These are phyloP conservation scores for Alexandromys fortis DNA, from an alignment of 2,113 vertebrate genomes.

Conservation along the genomic window DNA sequence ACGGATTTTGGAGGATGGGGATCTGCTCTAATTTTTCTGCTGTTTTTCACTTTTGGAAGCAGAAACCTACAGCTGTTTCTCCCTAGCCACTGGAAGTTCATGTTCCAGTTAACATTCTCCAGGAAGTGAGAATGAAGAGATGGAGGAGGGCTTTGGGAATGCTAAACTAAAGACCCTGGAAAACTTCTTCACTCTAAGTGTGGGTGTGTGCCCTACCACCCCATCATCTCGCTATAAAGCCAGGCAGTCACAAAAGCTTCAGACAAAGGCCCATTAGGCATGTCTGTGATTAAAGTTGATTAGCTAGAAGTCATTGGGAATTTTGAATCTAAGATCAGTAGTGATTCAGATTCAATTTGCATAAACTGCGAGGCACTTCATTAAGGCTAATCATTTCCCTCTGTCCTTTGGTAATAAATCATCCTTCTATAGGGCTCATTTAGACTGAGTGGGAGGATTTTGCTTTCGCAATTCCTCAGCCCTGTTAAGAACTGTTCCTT, in stretches of 20 bases:
- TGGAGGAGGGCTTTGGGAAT: neutral
- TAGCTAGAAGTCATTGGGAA: slow-evolving; percentile 69
- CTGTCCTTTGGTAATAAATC: slow-evolving; percentile 72
- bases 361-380: slow-evolving; percentile 71
- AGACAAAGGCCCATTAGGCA: slow-evolving; percentile 64
- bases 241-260: slow-evolving; percentile 32
- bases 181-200: neutral
- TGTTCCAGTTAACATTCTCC: too few species aligned
- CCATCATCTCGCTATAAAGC: slow-evolving; percentile 37
- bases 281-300: slow-evolving; percentile 72
- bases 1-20: neutral
- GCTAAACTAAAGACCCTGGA: neutral
- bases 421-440: slow-evolving; percentile 62
- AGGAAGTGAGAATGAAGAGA: neutral
- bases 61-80: neutral
- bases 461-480: slow-evolving; percentile 25
- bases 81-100: neutral
- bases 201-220: neutral
- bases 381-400: slow-evolving; percentile 77
- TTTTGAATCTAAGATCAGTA: slow-evolving; percentile 68
- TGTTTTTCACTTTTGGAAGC: neutral
- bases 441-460: slow-evolving; percentile 36
- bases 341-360: slow-evolving; percentile 78
- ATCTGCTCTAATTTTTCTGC: neutral
- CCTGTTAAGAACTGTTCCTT: neutral